Evolutionary conservation across 30 jellyfish, hydroid and myxozoan species (phyloP).

Genomic region (Chrysaora quinquecirrha): DNA sequence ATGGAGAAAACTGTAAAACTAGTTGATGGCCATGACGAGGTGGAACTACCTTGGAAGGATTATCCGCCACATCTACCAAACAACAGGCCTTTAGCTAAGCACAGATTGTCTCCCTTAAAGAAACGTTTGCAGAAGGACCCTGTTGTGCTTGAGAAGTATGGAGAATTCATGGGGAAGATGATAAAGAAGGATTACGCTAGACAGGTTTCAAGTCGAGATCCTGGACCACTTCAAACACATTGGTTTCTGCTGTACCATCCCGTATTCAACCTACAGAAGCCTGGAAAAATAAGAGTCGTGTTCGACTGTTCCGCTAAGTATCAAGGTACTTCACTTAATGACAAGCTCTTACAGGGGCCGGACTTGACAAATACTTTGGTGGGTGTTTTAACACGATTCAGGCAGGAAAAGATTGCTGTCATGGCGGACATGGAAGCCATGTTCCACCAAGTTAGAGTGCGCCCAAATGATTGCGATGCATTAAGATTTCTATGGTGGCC

Average conservation of each 20-base stretch:
- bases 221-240: neutral
- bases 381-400: constrained; percentile 54
- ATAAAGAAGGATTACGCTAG: constrained; percentile 23
- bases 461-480: constrained; percentile 23
- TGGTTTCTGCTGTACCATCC: constrained; percentile 84
- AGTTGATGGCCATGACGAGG: constrained; percentile 49
- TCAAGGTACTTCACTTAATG: constrained; percentile 53
- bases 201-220: neutral
- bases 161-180: constrained; percentile 5
- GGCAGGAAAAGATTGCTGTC: constrained; percentile 81
- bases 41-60: constrained; percentile 55
- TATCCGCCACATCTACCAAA: constrained; percentile 28
- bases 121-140: constrained; percentile 5
- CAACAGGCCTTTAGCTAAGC: constrained; percentile 26
- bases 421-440: constrained; percentile 73
- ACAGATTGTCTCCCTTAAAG: neutral
- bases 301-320: constrained; percentile 77
- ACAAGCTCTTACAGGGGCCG: constrained; percentile 69
- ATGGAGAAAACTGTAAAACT: constrained; percentile 34
- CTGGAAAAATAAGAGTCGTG: constrained; percentile 64
- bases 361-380: constrained; percentile 59
- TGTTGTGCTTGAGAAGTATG: constrained; percentile 1
- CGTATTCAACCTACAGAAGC: constrained; percentile 69
- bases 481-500: constrained; percentile 75
- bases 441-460: constrained; percentile 75